These are phyloP conservation scores for Xylophagus ater DNA, from an alignment of 2,888 invertebrate genomes.

Conservation along the genomic window DNA sequence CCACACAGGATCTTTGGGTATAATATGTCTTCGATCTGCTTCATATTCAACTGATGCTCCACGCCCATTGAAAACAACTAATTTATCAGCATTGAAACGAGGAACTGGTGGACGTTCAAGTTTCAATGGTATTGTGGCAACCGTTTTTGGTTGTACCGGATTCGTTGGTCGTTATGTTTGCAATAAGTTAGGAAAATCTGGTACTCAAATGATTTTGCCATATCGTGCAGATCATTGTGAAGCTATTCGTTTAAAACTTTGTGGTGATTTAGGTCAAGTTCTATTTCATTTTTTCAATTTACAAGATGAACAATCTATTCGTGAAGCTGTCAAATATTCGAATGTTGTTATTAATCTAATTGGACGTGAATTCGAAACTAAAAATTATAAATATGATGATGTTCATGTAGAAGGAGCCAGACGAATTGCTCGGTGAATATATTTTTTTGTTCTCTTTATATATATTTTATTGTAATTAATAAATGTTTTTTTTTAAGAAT, in stretches of 20 bases:
- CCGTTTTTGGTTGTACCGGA: constrained; percentile 90
- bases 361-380: constrained; percentile 86
- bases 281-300: constrained; percentile 78
- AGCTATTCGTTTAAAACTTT: constrained; percentile 63
- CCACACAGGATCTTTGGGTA: constrained; percentile 30
- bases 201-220: constrained; percentile 82
- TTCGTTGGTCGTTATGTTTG: constrained; percentile 80
- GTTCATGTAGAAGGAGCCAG: constrained; percentile 79
- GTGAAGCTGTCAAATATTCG: constrained; percentile 79
- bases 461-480: background rate
- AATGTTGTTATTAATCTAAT: constrained; percentile 94
- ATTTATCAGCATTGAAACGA: constrained; percentile 57
- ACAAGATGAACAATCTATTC: constrained; percentile 74
- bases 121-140: constrained; percentile 94
- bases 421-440: constrained; percentile 60
- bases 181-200: constrained; percentile 79
- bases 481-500: constrained; percentile 35
- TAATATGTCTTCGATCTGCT: constrained; percentile 29
- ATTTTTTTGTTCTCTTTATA: background rate
- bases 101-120: constrained; percentile 90
- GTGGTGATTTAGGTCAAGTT: constrained; percentile 93
- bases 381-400: constrained; percentile 75
- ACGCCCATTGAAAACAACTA: constrained; percentile 41
- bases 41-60: constrained; percentile 29
- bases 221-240: constrained; percentile 81